phyloP scores from a whole-genome alignment of 2,888 invertebrate species.

The Eupithecia pulchellata region DNA sequence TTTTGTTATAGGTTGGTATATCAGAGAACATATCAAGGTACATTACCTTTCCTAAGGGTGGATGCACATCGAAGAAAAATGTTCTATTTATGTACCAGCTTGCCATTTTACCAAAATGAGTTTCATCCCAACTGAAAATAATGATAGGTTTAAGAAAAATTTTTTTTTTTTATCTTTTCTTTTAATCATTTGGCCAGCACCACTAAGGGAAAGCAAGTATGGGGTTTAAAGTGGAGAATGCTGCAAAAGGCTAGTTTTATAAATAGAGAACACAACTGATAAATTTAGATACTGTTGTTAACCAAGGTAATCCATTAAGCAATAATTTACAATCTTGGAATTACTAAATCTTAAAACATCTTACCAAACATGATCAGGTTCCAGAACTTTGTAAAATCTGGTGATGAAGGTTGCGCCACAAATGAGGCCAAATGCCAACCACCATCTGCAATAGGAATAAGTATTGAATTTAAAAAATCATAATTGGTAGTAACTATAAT shows the following conservation, averaged over 20 bases:
- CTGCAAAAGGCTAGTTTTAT: not conserved
- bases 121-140: constrained; percentile 95
- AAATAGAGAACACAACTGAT: not conserved
- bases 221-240: not conserved
- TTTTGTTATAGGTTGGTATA: not conserved
- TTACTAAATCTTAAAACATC: constrained; percentile 50
- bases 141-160: no score
- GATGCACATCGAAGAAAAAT: constrained; percentile 99
- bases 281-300: not conserved
- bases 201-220: not conserved
- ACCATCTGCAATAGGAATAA: constrained; percentile 76
- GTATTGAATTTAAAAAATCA: not conserved
- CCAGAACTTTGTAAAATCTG: constrained; percentile 94
- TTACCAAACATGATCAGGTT: constrained; percentile 98
- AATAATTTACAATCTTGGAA: not conserved
- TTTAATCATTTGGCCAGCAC: not conserved
- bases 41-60: constrained; percentile 96
- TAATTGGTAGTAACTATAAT: not conserved
- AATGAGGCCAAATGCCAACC: constrained; percentile 88
- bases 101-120: constrained; percentile 99
- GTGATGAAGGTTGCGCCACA: constrained; percentile 89
- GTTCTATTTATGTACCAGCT: constrained; percentile 99
- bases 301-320: not conserved
- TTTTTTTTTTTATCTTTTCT: no score
- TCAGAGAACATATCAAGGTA: not conserved